Percentiles rank a stretch among this genome's conserved stretches.
Evolutionary conservation across 1,140 invertebrate species (phyloP).

Genomic region (Drosophila subpulchrella): DNA sequence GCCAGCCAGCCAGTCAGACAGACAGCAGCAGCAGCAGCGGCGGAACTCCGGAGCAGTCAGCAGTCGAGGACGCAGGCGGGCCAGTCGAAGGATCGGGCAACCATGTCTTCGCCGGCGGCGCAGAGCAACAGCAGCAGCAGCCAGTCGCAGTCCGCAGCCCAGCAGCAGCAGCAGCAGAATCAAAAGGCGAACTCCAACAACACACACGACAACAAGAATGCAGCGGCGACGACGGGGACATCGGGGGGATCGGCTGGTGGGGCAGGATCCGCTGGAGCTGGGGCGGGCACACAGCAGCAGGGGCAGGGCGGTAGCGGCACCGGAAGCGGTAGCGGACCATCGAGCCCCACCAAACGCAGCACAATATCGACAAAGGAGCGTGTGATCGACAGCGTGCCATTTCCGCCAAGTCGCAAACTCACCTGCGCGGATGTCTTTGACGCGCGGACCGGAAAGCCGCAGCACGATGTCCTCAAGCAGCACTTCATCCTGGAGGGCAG

Average conservation of each 20-base stretch:
- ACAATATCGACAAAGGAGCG: constrained; percentile 82
- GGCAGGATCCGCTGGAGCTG: constrained; percentile 14
- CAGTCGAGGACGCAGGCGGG: constrained; percentile 13
- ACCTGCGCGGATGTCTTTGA: constrained; percentile 98
- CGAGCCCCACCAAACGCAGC: constrained; percentile 77
- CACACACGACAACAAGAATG: constrained; percentile 57
- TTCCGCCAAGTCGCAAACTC: constrained; percentile 98
- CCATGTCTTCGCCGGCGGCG: constrained; percentile 73
- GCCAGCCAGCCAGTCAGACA: constrained; percentile 1
- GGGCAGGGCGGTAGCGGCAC: constrained; percentile 11
- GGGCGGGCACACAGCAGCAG: constrained; percentile 34
- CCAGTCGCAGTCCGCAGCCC: constrained; percentile 43
- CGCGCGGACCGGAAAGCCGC: constrained; percentile 95
- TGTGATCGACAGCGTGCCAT: constrained; percentile 90
- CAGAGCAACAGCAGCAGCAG: constrained; percentile 73
- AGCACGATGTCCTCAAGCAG: constrained; percentile 98
- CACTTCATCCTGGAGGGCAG: constrained; percentile 99
- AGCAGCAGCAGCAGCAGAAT: constrained; percentile 55
- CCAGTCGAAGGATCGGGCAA: constrained; percentile 33
- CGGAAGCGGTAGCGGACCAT: constrained; percentile 39
- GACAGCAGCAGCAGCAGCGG: not conserved
- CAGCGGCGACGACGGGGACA: constrained; percentile 47
- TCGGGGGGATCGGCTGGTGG: constrained; percentile 38
- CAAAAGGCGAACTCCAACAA: constrained; percentile 51
- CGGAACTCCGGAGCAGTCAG: constrained; percentile 1